Evolutionary conservation across 2,113 vertebrate species (phyloP), one percentile per base, ranked within the genome.

Genomic region (Pelodiscus sinensis): DNA sequence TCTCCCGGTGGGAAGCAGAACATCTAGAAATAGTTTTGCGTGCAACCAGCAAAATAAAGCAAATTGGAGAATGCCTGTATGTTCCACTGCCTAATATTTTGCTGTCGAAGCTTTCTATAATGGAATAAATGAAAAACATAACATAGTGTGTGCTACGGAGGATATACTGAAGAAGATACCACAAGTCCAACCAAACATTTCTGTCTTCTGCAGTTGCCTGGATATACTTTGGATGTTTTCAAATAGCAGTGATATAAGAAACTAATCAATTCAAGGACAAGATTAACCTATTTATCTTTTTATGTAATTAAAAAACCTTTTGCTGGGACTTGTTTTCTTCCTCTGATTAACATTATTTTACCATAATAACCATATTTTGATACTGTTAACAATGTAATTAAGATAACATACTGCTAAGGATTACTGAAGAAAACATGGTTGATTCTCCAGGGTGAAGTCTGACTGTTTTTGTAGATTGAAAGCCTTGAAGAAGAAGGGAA

Each of bases 401-500:
- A 38, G 38, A 38, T 80, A n/a, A 75, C 52, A 79, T 52, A 79
- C 51, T 10, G 73, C 12, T 50, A 50, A 38, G 24, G 22, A 12
- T 77, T 35, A 35, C 31, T 7, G 25, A 52, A 68, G 38, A 84
- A 78, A 24, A 38, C 44, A 7, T 85, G 10, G 50, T 83, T 52
- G 25, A 68, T 89, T 85, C 18, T 22, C 44, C 62, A 81, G 68
- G 15, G 52, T 6, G 31, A 8, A 56, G 78, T 9, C 86, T 27
- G 52, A 21, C 62, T 85, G 9, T 95, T 79, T 82, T 3, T 94
- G 71, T 92, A 99, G 99, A 98, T 99, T 7, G 97, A 97, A 55
- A 92, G n/a, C 82, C 95, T 99, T 62, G 97, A 98, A 38, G 96
- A 97, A 11, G 98, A 99, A 94, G 96, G 97, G 8, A 97, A 98